Conservation (phyloP, 2,797 vertebrate species). For the Urophycis tenuis region DNA sequence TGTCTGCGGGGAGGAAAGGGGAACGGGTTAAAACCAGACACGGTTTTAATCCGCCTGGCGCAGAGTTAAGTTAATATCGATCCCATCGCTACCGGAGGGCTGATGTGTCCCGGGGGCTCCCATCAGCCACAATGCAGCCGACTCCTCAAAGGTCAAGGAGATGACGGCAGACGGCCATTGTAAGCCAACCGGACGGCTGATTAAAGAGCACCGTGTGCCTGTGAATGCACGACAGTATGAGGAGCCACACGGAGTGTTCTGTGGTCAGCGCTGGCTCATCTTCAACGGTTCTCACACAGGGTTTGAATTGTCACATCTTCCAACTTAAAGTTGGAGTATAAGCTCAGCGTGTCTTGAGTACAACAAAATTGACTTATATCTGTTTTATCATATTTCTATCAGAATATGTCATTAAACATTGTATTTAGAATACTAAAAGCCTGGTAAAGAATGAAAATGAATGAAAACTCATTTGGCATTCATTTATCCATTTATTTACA, state of each 20-base stretch:
- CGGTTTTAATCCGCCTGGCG: slow-evolving; percentile 48
- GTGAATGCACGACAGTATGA: neutral
- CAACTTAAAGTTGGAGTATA: neutral
- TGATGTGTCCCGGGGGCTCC: slow-evolving; percentile 39
- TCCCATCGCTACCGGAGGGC: slow-evolving; percentile 37
- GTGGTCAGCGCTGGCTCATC: neutral
- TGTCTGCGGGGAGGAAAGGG: slow-evolving; percentile 17
- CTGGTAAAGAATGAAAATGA: neutral
- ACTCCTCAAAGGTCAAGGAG: slow-evolving; percentile 49
- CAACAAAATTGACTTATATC: neutral
- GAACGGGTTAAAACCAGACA: slow-evolving; percentile 51
- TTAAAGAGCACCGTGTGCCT: neutral
- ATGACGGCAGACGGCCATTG: neutral
- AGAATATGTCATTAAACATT: neutral
- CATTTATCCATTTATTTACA: slow-evolving; percentile 38
- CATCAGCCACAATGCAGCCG: slow-evolving; percentile 50
- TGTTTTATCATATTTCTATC: neutral
- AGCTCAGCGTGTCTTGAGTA: neutral
- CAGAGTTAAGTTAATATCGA: slow-evolving; percentile 51
- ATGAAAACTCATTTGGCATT: neutral
- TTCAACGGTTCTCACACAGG: too few species aligned
- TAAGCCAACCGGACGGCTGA: neutral
- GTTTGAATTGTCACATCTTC: neutral
- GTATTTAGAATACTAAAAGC: neutral
- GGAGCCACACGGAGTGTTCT: neutral